A percentile compares a stretch with the other conserved stretches of the same genome.
phyloP scores from a whole-genome alignment of 1,140 invertebrate genomes.

The Halesus radiatus region DNA sequence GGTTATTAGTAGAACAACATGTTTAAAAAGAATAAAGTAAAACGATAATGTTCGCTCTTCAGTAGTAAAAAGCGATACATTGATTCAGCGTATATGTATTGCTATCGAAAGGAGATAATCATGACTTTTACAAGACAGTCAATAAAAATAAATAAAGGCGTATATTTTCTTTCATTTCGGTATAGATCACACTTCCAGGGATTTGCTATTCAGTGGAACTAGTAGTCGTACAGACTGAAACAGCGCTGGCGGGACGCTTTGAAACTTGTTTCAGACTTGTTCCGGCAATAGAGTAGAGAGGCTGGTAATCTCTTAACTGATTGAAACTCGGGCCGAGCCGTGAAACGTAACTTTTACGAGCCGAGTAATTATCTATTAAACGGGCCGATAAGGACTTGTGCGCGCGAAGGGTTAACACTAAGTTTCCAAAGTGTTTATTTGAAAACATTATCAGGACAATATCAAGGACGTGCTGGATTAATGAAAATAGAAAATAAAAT shows the following conservation, averaged over 20 bases:
- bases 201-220: no score
- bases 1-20: no score
- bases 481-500: not conserved
- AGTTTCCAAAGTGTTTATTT: slow-evolving; percentile 14
- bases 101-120: no score
- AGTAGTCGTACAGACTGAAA: not conserved
- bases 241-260: not conserved
- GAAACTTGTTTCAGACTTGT: slow-evolving; percentile 4
- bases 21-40: no score
- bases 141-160: no score
- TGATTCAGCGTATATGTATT: no score
- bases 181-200: no score
- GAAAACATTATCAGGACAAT: not conserved
- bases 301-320: slow-evolving; percentile 49
- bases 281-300: not conserved
- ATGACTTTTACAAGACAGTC: no score
- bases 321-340: slow-evolving; percentile 36
- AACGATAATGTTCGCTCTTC: no score
- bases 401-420: not conserved
- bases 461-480: not conserved
- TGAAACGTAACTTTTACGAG: slow-evolving; percentile 41
- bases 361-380: slow-evolving; percentile 48
- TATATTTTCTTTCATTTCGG: no score
- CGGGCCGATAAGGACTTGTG: slow-evolving; percentile 33
- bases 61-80: no score